These are phyloP conservation scores for Anas platyrhynchos DNA, from an alignment of 2,113 vertebrate genomes.

Conservation along the genomic window DNA sequence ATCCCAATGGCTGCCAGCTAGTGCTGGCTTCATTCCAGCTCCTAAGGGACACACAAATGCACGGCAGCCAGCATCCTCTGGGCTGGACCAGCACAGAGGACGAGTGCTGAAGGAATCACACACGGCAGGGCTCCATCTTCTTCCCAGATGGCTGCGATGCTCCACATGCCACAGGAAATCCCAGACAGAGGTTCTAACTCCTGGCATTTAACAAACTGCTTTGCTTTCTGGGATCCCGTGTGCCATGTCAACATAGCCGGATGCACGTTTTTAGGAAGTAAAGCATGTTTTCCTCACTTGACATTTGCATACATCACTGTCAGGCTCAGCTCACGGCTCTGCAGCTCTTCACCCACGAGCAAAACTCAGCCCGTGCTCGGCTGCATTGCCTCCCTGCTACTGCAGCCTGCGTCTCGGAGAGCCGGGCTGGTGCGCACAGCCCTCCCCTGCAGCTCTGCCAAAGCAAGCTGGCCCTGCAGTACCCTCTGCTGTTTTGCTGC, in stretches of 20 bases:
- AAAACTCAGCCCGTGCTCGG: rapidly evolving
- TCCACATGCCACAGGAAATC: not conserved
- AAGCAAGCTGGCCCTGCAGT: conserved; percentile 25
- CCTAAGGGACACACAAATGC: not conserved
- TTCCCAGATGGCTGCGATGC: not conserved
- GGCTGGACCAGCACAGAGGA: not conserved
- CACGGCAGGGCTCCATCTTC: not conserved
- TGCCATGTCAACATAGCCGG: not conserved
- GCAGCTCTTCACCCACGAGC: not conserved
- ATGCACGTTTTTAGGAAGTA: not conserved
- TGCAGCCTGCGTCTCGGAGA: not conserved
- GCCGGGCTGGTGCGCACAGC: not conserved
- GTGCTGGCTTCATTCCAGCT: not conserved
- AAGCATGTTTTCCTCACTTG: not conserved
- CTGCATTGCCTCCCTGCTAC: not conserved
- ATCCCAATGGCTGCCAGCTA: not conserved
- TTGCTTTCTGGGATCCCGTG: not conserved
- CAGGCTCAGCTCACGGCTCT: not conserved
- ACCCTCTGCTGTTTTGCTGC: not conserved
- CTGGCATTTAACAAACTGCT: not conserved
- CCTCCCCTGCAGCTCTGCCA: not conserved
- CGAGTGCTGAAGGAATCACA: not conserved
- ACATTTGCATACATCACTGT: not conserved
- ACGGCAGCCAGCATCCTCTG: not conserved
- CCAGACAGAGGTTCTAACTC: not conserved